These are phyloP conservation scores for Aythya baeri DNA, from an alignment of 2,113 vertebrate species.

Conservation along the genomic window DNA sequence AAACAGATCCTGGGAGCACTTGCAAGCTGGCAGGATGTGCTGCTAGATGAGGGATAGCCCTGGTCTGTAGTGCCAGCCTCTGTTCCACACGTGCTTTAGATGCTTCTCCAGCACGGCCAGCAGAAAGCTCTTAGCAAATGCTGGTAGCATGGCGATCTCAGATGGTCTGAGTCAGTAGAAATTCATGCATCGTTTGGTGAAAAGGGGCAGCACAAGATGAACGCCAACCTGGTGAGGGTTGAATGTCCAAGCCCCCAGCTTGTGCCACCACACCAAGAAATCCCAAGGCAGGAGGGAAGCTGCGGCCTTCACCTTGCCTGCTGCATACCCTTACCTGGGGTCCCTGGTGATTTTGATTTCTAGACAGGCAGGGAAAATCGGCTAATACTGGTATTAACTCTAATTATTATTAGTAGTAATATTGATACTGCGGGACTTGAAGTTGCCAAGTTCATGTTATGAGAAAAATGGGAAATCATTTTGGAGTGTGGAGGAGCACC, in stretches of 20 bases:
- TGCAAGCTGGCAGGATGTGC: neutral
- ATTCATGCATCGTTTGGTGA: neutral
- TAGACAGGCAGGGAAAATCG: neutral
- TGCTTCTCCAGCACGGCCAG: neutral
- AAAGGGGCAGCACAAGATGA: neutral
- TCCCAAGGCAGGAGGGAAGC: too few species aligned
- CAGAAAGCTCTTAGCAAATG: neutral
- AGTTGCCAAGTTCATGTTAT: neutral
- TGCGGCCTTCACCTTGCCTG: neutral
- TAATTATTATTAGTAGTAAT: too few species aligned
- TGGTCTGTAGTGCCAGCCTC: neutral
- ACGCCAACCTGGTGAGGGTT: neutral
- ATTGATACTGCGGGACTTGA: neutral
- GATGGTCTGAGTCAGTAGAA: neutral
- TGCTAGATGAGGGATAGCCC: neutral
- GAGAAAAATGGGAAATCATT: neutral
- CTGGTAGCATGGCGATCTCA: too few species aligned
- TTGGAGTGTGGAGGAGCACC: neutral
- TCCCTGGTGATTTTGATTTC: neutral
- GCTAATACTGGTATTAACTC: neutral
- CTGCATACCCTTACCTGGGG: neutral
- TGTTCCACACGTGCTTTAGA: neutral
- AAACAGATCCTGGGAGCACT: neutral
- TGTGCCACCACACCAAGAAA: accelerated
- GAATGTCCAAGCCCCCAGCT: neutral